Conservation (phyloP, 2,888 invertebrate species). For the Dicyrtomina minuta region DNA sequence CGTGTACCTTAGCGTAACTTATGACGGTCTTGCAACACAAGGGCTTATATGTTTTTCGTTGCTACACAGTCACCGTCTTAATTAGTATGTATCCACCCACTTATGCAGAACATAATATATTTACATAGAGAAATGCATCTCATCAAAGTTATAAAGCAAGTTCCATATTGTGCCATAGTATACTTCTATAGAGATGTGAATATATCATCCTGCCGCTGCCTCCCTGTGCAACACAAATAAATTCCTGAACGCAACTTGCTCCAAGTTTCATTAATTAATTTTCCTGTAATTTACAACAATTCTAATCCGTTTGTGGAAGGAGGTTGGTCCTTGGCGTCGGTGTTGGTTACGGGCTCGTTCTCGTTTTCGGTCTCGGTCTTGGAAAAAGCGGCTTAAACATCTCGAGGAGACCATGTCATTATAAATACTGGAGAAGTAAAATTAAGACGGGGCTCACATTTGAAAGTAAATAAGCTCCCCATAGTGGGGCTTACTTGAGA, state of each 20-base stretch:
- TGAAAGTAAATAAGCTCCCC: slow-evolving; percentile 4
- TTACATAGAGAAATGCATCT: too few species aligned
- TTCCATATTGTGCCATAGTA: too few species aligned
- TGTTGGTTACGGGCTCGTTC: background rate
- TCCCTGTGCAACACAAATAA: background rate
- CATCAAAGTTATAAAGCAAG: too few species aligned
- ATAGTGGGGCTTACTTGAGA: background rate
- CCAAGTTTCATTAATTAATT: slow-evolving; percentile 13
- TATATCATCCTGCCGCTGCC: background rate
- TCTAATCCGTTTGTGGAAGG: slow-evolving; percentile 10
- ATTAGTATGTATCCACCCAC: too few species aligned
- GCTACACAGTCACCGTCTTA: too few species aligned
- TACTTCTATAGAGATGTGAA: background rate
- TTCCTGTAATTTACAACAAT: slow-evolving; percentile 11
- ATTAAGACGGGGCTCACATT: background rate
- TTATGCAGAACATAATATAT: too few species aligned
- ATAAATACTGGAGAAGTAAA: too few species aligned
- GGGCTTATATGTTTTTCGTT: too few species aligned
- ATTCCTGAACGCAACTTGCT: background rate
- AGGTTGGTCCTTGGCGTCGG: background rate
- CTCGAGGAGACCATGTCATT: too few species aligned
- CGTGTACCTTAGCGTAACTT: background rate
- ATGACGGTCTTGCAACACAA: background rate
- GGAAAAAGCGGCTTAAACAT: too few species aligned
- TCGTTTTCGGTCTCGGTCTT: too few species aligned